A percentile compares a stretch with the other conserved stretches of the same genome.
phyloP scores from a whole-genome alignment of 2,797 vertebrate genomes.

The Enteromius afrohamiltoni region DNA sequence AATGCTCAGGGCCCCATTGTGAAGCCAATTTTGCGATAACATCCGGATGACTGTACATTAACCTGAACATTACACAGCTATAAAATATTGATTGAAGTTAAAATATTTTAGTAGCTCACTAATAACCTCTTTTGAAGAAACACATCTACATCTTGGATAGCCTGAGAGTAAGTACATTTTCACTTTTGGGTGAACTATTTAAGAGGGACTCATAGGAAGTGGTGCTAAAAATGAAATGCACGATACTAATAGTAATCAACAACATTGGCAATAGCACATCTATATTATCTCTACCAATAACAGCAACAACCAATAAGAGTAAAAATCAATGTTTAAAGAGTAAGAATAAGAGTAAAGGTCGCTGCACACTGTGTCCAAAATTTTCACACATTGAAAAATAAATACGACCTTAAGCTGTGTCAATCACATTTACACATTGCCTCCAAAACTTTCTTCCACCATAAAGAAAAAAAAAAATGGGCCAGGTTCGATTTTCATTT shows the following conservation, averaged over 20 bases:
- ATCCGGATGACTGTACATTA: background rate
- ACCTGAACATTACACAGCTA: background rate
- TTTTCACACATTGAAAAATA: no score
- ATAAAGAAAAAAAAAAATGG: no score
- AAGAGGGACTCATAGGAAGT: background rate
- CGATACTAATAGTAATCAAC: background rate
- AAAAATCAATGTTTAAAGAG: no score
- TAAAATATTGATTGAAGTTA: background rate
- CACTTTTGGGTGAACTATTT: background rate
- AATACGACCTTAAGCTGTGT: no score
- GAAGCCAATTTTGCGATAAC: background rate
- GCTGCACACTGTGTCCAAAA: no score
- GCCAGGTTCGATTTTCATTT: no score
- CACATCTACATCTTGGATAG: background rate
- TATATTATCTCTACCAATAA: background rate
- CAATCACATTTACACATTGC: no score
- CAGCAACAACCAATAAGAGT: background rate
- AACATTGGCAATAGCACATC: background rate
- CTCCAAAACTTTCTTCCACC: no score
- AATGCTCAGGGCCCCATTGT: background rate
- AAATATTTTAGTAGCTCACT: slow-evolving; percentile 14
- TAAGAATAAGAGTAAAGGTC: no score
- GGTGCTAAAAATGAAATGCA: background rate
- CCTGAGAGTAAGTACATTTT: background rate
- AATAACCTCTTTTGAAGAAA: background rate